Evolutionary conservation across 2,113 vertebrate species (phyloP).

Genomic region (Phoxinus phoxinus): DNA sequence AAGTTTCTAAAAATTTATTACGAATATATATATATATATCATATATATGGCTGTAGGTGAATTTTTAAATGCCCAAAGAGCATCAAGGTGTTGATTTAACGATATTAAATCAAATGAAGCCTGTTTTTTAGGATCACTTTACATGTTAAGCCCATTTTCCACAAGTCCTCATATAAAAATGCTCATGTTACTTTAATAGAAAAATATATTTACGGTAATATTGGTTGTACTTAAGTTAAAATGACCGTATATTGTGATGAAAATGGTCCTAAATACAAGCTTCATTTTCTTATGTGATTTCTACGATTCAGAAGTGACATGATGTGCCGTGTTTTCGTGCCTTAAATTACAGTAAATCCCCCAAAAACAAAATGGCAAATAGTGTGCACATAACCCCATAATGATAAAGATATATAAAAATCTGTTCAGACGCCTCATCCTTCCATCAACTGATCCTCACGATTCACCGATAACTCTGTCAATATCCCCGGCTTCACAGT

Average conservation of each 20-base stretch:
- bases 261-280: not conserved
- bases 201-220: no score
- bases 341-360: not conserved
- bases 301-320: not conserved
- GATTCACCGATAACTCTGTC: not conserved
- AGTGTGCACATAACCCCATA: not conserved
- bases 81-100: conserved; percentile 60
- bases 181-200: no score
- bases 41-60: conserved; percentile 43
- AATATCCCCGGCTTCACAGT: not conserved
- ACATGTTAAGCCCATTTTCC: not conserved
- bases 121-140: not conserved
- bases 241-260: not conserved
- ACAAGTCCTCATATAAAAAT: not conserved
- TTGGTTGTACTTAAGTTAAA: no score
- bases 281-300: not conserved
- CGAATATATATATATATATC: not conserved
- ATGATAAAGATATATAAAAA: not conserved
- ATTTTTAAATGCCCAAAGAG: conserved; percentile 70
- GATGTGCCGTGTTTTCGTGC: not conserved
- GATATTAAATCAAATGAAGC: not conserved
- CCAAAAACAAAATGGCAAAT: conserved; percentile 4
- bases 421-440: not conserved
- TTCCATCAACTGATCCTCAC: not conserved
- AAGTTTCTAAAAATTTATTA: conserved; percentile 53